These are phyloP conservation scores for Bemisia tabaci DNA, from an alignment of 1,140 invertebrate genomes.

Conservation along the genomic window DNA sequence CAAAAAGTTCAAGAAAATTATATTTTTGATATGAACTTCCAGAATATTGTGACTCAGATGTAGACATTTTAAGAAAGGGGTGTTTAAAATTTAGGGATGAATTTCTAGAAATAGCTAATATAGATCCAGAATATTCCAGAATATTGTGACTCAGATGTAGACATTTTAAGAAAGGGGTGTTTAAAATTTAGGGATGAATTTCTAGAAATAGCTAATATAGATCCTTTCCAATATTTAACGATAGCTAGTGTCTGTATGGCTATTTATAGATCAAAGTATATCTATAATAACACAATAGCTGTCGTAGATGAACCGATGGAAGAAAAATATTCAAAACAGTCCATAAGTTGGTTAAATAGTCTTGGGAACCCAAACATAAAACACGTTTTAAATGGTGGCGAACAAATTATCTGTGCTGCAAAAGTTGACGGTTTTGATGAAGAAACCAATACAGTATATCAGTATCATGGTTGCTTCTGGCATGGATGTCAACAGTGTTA, in stretches of 20 bases:
- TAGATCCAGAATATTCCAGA: constrained; percentile 10
- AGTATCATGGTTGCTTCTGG: constrained; percentile 9
- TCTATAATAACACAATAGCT: constrained; percentile 1
- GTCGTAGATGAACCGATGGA: background rate
- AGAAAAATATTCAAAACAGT: constrained; percentile 7
- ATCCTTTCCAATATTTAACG: constrained; percentile 8
- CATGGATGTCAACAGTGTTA: constrained; percentile 10
- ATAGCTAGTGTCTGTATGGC: constrained; percentile 6
- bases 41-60: constrained; percentile 14
- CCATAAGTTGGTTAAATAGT: constrained; percentile 5
- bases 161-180: constrained; percentile 12
- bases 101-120: constrained; percentile 7
- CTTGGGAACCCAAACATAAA: constrained; percentile 6
- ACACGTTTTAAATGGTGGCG: constrained; percentile 5
- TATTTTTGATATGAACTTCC: constrained; percentile 11
- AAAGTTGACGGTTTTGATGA: constrained; percentile 10
- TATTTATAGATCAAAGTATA: constrained; percentile 9
- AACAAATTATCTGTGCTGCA: constrained; percentile 4
- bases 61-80: constrained; percentile 12
- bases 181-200: constrained; percentile 10
- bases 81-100: constrained; percentile 11
- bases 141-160: constrained; percentile 14
- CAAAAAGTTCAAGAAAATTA: constrained; percentile 9
- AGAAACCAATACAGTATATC: constrained; percentile 7
- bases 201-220: constrained; percentile 6